Base-by-base conservation (phyloP, 2,888 invertebrate genomes). In the Orchesellides sinensis region DNA sequence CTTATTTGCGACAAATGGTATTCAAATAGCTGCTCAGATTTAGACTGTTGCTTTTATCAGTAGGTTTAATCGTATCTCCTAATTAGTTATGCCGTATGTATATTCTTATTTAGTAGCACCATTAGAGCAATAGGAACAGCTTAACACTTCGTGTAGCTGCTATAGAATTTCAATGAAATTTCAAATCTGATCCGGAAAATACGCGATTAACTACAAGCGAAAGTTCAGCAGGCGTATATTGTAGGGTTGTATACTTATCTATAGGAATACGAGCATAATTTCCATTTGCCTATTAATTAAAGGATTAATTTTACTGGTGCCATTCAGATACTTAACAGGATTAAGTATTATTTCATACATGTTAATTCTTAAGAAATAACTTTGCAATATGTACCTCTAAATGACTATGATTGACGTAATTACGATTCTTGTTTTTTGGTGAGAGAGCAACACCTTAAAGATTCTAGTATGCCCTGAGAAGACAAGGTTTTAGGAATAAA, bases 311-410 rank as follows among this genome's bases (percentile, higher is more conserved):
- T 75, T 79, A 70, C 72, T 63, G 79, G 79, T 79, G 79, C 79
- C 79, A 79, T 79, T 79, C 63, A 79, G 65, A 79, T 79, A 79
- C 79, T 79, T 79, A 79, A 79, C 79, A 72, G 79, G 79, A 63
- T 79, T 79, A 79, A 79, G 79, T 79, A 79, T 72, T 32, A 23
- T 32, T 69, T 59, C 49, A 69, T 59, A 79, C 4, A 23, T 17
- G 14, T 3, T 70, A 79, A 63, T 52, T 54, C 40, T 27, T 79
- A 79, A 63, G 79, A 77, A 74, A 75, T 78, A 59, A 68, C 63
- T 70, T n/a, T 79, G 70, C 78, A 78, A 78, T 79, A 79, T 79
- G 79, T 79, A 79, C 79, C 79, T 77, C 40, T 40, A n/a, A 40
- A 40, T 8, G 10, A 40, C 10, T 40, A 40, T 40, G 40, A 40